Base-by-base conservation (phyloP, 2,113 vertebrate species). In the Nothocercus nigrocapillus region DNA sequence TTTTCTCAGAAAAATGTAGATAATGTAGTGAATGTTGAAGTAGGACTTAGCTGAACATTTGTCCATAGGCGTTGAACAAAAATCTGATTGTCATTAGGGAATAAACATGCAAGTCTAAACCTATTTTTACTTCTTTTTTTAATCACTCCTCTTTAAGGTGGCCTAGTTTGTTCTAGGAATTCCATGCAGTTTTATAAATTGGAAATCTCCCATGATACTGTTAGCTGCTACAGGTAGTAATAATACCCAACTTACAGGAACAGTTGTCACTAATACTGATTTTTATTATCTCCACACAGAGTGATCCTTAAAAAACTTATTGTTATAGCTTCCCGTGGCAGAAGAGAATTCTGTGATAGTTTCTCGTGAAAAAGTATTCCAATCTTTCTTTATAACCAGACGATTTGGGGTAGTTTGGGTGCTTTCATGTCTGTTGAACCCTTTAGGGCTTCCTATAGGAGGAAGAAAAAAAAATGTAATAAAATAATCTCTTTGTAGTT, bases 61-160 rank as follows among this genome's bases (percentile, higher is more conserved):
- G 8, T 76, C 88, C 22, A 19, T 24, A 58, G 82, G 64, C 51
- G 40, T 47, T 85, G 56, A 63, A 67, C 42, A 56, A 93, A 77
- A 75, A 94, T 90, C 49, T 83, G 85, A n/a, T 93, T 56, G 72
- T 82, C 28, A 12, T 21, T 15, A 85, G 7, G 11, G 59, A 21
- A 47, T 56, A 81, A 93, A 80, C 51, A 42, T 83, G 36, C 63
- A 88, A 68, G 61, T 64, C 49, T 85, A 32, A 64, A 78, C 59
- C 64, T 93, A 47, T 21, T 88, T 91, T 80, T 88, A 59, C 85
- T 88, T 94, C 27, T 69, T 24, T 36, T 91, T 94, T 77, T 69
- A 78, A 82, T 87, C 69, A 47, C 0, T 0, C 66, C 32, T 83
- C 85, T 89, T 90, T 51, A 93, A 85, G 68, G 91, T 77, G 77